Base-by-base conservation (phyloP, 2,888 invertebrate species). In the Synanthedon vespiformis region DNA sequence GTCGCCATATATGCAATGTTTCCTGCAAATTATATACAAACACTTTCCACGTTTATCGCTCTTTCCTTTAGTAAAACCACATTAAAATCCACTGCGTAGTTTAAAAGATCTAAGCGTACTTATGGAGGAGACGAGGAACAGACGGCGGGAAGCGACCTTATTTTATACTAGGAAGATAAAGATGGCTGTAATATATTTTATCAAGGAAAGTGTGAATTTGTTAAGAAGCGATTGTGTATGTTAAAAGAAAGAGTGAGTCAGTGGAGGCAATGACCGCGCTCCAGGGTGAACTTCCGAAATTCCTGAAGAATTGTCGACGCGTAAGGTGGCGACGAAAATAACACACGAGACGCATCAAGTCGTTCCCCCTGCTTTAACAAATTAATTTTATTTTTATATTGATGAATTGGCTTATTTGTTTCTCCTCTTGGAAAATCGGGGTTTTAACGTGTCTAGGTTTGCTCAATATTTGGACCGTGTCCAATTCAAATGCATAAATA, bases 261-360 rank as follows among this genome's bases (percentile, higher is more conserved):
- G 71, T 48, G 73, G 67, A 65, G 84, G 72, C 86, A 83, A 83
- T 73, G 85, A 85, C 81, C 70, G 64, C 62, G 64, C 68, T 76
- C 75, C 77, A 72, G 83, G 85, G 85, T 85, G 85, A 85, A 86
- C 84, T 84, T 80, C 79, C 74, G 77, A 84, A 80, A 85, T 84
- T 84, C 83, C 84, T 83, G 74, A 84, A 84, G 84, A 83, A 85
- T 85, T 84, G 83, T 81, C 80, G 82, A 79, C 77, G 73, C 70
- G 75, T 77, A 82, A 80, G 80, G 77, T 80, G 77, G 72, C 70
- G 80, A 83, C 84, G 69, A 78, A 84, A 85, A 86, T 85, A 85
- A 79, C 78, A 65, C 64, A 60, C 60, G 71, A 74, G 70, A 72
- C 73, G 71, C 66, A 58, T 65, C 60, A 67, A 73, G 74, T 76